A percentile compares a stretch with the other conserved stretches of the same genome.
These are phyloP conservation scores for Fratercula arctica DNA, from an alignment of 2,797 vertebrate genomes.

Conservation along the genomic window DNA sequence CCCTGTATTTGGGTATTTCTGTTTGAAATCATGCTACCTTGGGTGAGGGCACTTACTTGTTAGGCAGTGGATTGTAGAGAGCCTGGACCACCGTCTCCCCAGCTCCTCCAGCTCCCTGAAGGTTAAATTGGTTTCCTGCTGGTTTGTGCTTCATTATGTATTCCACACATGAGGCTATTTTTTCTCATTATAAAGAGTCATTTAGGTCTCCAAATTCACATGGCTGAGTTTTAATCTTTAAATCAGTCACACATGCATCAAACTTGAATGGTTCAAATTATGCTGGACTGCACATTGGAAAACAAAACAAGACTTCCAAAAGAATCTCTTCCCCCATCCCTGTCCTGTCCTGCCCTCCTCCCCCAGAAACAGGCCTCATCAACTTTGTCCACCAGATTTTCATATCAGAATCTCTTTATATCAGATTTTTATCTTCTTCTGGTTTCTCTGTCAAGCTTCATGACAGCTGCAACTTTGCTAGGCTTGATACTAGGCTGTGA, in stretches of 20 bases:
- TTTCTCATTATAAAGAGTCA: neutral
- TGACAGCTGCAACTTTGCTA: neutral
- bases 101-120: neutral
- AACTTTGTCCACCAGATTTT: neutral
- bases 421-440: neutral
- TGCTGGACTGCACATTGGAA: neutral
- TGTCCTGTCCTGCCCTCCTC: neutral
- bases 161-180: neutral
- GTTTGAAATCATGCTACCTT: neutral
- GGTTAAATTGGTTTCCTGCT: neutral
- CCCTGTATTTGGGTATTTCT: neutral
- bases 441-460: neutral
- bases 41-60: neutral
- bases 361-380: neutral
- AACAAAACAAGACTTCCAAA: neutral
- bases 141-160: neutral
- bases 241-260: neutral
- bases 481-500: neutral
- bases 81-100: neutral
- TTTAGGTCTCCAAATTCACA: neutral
- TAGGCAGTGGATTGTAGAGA: neutral
- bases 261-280: neutral
- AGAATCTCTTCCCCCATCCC: neutral
- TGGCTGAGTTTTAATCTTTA: neutral
- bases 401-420: neutral